phyloP scores from a whole-genome alignment of 2,888 invertebrate species.

The Eupithecia abbreviata region DNA sequence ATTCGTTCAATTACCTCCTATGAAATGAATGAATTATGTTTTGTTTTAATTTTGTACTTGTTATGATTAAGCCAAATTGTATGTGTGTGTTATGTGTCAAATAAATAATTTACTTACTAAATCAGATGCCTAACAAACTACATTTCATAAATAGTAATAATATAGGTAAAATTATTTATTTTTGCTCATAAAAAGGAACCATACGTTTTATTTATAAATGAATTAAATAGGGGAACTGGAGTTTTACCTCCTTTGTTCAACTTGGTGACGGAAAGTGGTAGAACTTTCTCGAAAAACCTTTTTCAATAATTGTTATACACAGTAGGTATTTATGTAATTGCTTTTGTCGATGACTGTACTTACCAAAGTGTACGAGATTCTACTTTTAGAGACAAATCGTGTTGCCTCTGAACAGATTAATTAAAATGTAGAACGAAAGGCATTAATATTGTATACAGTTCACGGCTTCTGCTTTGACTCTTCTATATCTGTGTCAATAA shows the following conservation, averaged over 20 bases:
- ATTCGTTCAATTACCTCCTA: no score
- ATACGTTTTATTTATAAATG: no score
- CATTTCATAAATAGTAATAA: no score
- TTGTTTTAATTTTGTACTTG: no score
- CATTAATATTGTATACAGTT: constrained; percentile 28
- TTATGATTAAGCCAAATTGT: no score
- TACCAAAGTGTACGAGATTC: constrained; percentile 19
- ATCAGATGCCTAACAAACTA: no score
- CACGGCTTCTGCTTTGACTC: constrained; percentile 2
- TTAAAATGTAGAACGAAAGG: constrained; percentile 32
- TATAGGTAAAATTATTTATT: no score
- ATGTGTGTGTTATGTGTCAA: no score
- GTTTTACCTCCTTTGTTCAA: not conserved
- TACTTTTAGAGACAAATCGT: constrained; percentile 21
- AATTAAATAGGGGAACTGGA: not conserved
- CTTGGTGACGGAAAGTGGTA: not conserved
- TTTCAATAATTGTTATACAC: not conserved
- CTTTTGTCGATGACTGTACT: constrained; percentile 22
- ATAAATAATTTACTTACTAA: no score
- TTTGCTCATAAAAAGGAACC: no score
- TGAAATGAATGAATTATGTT: no score
- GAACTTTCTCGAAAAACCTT: not conserved
- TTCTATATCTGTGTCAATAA: not conserved
- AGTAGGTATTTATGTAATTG: not conserved
- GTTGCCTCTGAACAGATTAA: constrained; percentile 29